Evolutionary conservation across 35 echinoderm and acorn worm species (phyloP), one percentile per base, ranked within the genome.

Genomic region (Stichopus chloronotus): DNA sequence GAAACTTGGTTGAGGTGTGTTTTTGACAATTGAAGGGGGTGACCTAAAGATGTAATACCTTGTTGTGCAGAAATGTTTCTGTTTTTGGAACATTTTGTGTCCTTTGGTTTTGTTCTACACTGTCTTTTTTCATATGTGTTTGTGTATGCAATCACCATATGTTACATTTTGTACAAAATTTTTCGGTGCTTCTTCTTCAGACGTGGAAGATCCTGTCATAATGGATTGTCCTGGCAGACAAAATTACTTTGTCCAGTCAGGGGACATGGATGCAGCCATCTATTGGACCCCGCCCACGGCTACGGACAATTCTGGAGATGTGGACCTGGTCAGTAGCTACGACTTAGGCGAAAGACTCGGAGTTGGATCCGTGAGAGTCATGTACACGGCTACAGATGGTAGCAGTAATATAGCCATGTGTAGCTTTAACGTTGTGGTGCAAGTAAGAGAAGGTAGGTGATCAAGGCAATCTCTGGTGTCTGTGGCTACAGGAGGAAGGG

Each of bases 151-250:
- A 1, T 43, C 30, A 3, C 30, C 0, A 43, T 43, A 43, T 43
- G 30, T 43, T 43, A 43, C 30, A 3, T 43, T 43, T 3, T 43
- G 30, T 43, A 43, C 30, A 43, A 43, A 43, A 43, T 43, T 43
- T 43, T 43, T 61, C 4, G 8, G 8, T 61, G 59, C 1, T 82
- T 82, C 79, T 82, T 52, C 5, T 80, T 25, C 13, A 85, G 82
- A 85, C 58, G 82, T 85, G 82, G 82, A 85, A 24, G 82, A 85
- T 85, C 82, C 82, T 14, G 55, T 85, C 58, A 6, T 85, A 85
- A n/a, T 20, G 2, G 82, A 23, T 58, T 85, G 82, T 85, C 82
- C 82, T 8, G n/a, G 4, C 5, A 8, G 24, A 19, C 54, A 57
- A 55, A 23, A 53, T 58, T 4, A 57, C 23, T 85, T n/a, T 53